phyloP scores from a whole-genome alignment of 2,113 vertebrate genomes.

The Ardeotis arabs region DNA sequence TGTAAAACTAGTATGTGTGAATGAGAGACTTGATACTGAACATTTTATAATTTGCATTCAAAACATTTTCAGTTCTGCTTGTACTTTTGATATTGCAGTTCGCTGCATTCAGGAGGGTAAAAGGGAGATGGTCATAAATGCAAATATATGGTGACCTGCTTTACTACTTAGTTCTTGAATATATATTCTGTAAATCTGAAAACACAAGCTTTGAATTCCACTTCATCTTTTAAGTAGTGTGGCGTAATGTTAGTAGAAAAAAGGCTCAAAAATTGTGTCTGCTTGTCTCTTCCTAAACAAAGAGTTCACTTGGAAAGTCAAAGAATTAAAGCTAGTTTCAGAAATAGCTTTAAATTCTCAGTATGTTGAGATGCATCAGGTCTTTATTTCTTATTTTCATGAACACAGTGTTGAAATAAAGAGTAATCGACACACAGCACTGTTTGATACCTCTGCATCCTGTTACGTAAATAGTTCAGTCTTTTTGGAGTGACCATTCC shows the following conservation, averaged over 20 bases:
- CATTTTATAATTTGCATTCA: not conserved
- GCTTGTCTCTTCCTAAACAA: conserved; percentile 11
- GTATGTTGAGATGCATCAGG: not conserved
- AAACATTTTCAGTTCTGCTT: not conserved
- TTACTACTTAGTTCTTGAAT: not conserved
- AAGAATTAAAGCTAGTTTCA: not conserved
- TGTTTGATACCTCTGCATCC: not conserved
- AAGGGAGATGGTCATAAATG: not conserved
- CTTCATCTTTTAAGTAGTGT: not conserved
- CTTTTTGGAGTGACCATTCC: not conserved
- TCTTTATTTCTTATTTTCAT: not conserved
- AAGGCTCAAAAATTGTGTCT: not conserved
- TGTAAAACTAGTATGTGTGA: not conserved
- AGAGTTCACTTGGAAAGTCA: not conserved
- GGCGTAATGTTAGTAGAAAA: not conserved
- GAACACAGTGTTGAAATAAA: not conserved
- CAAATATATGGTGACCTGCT: not conserved
- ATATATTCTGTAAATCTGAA: not conserved
- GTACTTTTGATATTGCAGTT: not conserved
- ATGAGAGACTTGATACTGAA: not conserved
- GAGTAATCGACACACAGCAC: not conserved
- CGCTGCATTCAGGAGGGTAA: not conserved
- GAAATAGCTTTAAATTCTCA: conserved; percentile 16
- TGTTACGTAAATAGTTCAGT: not conserved
- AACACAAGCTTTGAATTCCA: not conserved